These are phyloP conservation scores for Hippopotamyrus pictus DNA, from an alignment of 2,797 vertebrate genomes.

Conservation along the genomic window DNA sequence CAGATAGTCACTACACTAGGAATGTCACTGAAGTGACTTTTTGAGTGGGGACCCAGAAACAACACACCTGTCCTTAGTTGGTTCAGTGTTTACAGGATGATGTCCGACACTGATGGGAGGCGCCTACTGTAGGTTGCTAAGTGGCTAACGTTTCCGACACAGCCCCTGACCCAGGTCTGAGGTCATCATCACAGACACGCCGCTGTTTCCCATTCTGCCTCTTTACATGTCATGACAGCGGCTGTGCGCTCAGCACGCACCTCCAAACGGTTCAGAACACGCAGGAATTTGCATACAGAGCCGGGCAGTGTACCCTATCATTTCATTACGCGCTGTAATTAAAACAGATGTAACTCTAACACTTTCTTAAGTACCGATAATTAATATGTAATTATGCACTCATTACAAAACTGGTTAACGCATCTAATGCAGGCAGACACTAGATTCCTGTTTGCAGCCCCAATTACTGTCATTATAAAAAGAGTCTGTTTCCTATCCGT, in stretches of 20 bases:
- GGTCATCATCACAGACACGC: background rate
- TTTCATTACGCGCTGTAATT: conserved; percentile 51
- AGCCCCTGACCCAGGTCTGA: background rate
- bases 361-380: conserved; percentile 52
- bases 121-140: background rate
- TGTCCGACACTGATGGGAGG: background rate
- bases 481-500: conserved; percentile 36
- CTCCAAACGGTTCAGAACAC: conserved; percentile 23
- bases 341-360: conserved; percentile 55
- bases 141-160: background rate
- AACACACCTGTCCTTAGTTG: background rate
- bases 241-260: background rate
- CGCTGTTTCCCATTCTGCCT: background rate
- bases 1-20: background rate
- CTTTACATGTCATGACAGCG: background rate
- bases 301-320: conserved; percentile 40
- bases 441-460: conserved; percentile 36
- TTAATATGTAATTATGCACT: conserved; percentile 56
- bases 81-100: background rate
- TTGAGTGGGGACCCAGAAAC: background rate
- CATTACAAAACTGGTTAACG: conserved; percentile 53
- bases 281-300: conserved; percentile 46
- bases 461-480: conserved; percentile 46
- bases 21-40: background rate
- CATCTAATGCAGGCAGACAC: conserved; percentile 47